Percentiles rank a stretch among this genome's conserved stretches.
Evolutionary conservation across 2,888 invertebrate genomes (phyloP).

Genomic region (Phengaris arion): DNA sequence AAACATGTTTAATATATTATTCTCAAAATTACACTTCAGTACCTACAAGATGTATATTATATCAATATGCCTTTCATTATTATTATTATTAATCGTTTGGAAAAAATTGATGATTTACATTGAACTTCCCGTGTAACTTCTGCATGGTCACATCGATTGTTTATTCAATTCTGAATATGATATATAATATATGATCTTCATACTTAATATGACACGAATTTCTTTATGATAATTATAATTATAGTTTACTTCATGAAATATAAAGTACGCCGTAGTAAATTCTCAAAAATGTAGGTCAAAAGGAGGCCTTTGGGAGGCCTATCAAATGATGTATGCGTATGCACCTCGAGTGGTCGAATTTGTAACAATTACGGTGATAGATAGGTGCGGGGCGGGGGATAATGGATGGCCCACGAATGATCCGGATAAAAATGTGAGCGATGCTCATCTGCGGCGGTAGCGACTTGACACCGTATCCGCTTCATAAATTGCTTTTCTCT

Average conservation of each 20-base stretch:
- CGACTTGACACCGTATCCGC: not conserved
- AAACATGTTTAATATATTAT: not conserved
- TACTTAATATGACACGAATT: no score
- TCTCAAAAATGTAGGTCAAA: not conserved
- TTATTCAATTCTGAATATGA: no score
- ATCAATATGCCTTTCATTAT: no score
- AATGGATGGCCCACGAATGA: slow-evolving; percentile 22
- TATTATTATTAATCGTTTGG: no score
- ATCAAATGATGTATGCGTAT: slow-evolving; percentile 4
- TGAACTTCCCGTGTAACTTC: no score
- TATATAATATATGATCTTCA: no score
- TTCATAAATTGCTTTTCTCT: not conserved
- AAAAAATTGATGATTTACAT: no score
- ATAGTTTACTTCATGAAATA: no score
- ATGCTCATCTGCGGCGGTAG: not conserved
- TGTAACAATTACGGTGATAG: slow-evolving; percentile 27
- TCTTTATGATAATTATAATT: no score
- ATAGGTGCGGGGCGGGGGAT: slow-evolving; percentile 20
- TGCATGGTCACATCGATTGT: no score
- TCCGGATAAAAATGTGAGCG: slow-evolving; percentile 22
- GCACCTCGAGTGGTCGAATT: slow-evolving; percentile 12
- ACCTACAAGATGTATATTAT: no score
- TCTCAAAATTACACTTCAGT: no score
- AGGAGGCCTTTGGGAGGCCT: not conserved
- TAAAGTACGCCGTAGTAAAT: not conserved